Evolutionary conservation across 2,888 invertebrate genomes (phyloP).

Genomic region (Leptopilina syphax): DNA sequence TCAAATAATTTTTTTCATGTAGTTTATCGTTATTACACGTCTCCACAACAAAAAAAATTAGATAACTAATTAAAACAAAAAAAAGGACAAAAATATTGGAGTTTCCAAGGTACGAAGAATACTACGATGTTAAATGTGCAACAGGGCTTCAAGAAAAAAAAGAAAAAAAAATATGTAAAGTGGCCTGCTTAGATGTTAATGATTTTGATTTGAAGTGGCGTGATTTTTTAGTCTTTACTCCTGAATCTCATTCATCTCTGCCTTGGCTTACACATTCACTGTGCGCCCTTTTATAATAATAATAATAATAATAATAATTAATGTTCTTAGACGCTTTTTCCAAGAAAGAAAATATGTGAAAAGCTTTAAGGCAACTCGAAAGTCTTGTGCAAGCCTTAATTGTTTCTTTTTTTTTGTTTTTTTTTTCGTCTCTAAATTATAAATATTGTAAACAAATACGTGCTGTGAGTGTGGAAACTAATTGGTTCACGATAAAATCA

Average conservation of each 20-base stretch:
- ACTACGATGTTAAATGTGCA: slow-evolving; percentile 16
- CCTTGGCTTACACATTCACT: slow-evolving; percentile 37
- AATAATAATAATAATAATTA: neutral
- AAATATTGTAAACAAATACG: slow-evolving; percentile 44
- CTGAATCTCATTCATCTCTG: slow-evolving; percentile 36
- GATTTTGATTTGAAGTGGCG: neutral
- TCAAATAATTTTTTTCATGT: slow-evolving; percentile 3
- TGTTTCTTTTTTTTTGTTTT: neutral
- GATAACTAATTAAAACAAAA: slow-evolving; percentile 34
- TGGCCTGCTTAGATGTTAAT: slow-evolving; percentile 15
- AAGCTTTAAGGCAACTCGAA: neutral
- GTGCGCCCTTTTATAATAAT: neutral
- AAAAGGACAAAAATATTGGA: neutral
- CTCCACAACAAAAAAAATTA: slow-evolving; percentile 5
- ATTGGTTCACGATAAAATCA: slow-evolving; percentile 55
- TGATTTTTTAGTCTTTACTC: slow-evolving; percentile 17
- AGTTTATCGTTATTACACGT: slow-evolving; percentile 14
- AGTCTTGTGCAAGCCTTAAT: slow-evolving; percentile 24
- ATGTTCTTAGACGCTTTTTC: slow-evolving; percentile 24
- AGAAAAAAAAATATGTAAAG: neutral
- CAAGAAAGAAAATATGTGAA: neutral
- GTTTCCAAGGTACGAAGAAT: slow-evolving; percentile 32
- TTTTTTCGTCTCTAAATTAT: slow-evolving; percentile 6
- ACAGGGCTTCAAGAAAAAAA: slow-evolving; percentile 4
- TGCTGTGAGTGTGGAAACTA: slow-evolving; percentile 51